A percentile compares a stretch with the other conserved stretches of the same genome.
Conservation (phyloP, 1,140 invertebrate genomes). For the Agrypnia vestita region DNA sequence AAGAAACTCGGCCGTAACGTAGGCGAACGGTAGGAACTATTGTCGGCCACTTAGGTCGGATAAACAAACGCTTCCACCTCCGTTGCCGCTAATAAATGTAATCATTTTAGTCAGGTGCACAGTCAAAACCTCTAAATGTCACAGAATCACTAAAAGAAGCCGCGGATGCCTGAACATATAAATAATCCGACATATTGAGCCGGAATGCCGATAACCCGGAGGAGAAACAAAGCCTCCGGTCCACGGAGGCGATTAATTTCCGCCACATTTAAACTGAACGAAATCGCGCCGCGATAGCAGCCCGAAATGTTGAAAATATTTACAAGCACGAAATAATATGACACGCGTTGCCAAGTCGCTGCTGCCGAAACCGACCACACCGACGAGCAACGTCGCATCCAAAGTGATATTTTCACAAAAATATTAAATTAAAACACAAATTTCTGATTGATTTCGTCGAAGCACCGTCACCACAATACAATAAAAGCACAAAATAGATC, state of each 20-base stretch:
- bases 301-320: constrained; percentile 13
- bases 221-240: not conserved
- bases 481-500: constrained; percentile 13
- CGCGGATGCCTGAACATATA: not conserved
- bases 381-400: constrained; percentile 47
- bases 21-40: constrained; percentile 31
- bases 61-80: constrained; percentile 49
- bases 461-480: constrained; percentile 8
- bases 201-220: not conserved
- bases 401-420: constrained; percentile 38
- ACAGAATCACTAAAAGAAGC: constrained; percentile 17
- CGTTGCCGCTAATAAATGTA: constrained; percentile 41
- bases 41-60: constrained; percentile 41
- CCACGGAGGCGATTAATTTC: constrained; percentile 3
- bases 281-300: not conserved
- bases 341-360: constrained; percentile 68
- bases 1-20: constrained; percentile 49
- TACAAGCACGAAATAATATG: constrained; percentile 44
- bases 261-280: constrained; percentile 10
- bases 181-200: constrained; percentile 16
- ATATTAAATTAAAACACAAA: constrained; percentile 27
- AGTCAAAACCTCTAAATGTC: constrained; percentile 35
- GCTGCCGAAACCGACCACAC: constrained; percentile 25
- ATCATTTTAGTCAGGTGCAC: constrained; percentile 40
- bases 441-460: constrained; percentile 28